Evolutionary conservation across 2,797 vertebrate genomes (phyloP), one percentile per base, ranked within the genome.

Genomic region (Loris lydekkerianus): DNA sequence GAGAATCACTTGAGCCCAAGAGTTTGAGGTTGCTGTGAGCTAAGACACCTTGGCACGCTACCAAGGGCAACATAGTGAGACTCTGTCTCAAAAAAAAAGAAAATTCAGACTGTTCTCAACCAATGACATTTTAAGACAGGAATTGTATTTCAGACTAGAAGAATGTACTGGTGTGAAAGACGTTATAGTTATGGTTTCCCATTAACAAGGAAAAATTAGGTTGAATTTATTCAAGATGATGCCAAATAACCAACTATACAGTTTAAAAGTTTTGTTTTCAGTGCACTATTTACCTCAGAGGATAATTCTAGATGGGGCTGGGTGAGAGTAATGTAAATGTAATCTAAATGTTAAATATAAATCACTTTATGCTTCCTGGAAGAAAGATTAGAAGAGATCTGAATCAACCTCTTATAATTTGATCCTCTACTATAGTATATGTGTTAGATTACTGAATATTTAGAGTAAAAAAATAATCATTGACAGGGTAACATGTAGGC

Each of bases 381-480:
- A 73, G 43, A 88, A 92, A 72, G 58, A 78, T 87, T 61, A 91
- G 40, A 90, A 81, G 69, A 92, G 27, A n/a, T 84, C 67, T 90
- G 61, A 90, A 69, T 96, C 56, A 95, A 3, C 18, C n/a, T 78
- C 96, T 95, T 86, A n/a, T 23, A 92, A 92, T 96, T 86, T 63
- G 76, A 81, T n/a, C 72, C 17, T 93, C 37, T 96, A 34, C 18
- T 85, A 7, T 81, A 87, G 43, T 94, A 58, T 13, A 60, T 14
- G 14, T 40, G 17, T 75, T 76, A 60, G 31, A 70, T 63, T 84
- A 76, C 81, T 72, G 40, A 93, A 40, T 58, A 90, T 91, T 85
- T 60, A 76, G 56, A 86, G 60, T 78, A 25, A 40, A 91, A 85
- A 17, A 56, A 94, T 75, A 46, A 61, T 84, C 15, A n/a, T 21